phyloP scores from a whole-genome alignment of 2,797 vertebrate species.

The Micrastur ruficollis region DNA sequence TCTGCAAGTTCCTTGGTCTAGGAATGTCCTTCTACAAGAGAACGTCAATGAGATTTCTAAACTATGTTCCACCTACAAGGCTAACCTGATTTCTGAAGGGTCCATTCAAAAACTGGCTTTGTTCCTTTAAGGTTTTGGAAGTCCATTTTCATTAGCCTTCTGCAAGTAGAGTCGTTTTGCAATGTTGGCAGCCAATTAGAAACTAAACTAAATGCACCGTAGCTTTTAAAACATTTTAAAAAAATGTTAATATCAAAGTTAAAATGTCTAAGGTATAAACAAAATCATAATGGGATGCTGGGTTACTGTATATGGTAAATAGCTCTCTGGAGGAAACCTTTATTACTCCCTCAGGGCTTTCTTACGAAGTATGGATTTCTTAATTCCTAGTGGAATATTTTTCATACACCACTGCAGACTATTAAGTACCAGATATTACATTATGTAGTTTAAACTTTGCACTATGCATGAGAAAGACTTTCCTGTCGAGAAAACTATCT shows the following conservation, averaged over 20 bases:
- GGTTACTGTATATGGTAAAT: slow-evolving; percentile 67
- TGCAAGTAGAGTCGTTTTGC: neutral
- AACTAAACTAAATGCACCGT: slow-evolving; percentile 49
- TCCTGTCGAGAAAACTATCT: slow-evolving; percentile 58
- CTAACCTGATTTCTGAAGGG: neutral
- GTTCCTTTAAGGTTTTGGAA: neutral
- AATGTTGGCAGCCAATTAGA: slow-evolving; percentile 52
- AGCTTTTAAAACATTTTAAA: slow-evolving; percentile 40
- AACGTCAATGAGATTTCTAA: neutral
- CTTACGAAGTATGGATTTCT: slow-evolving; percentile 74
- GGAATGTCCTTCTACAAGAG: neutral
- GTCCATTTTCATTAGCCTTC: neutral
- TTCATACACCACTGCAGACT: slow-evolving; percentile 77
- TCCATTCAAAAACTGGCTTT: neutral
- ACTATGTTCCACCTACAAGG: neutral
- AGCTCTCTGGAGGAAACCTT: slow-evolving; percentile 73
- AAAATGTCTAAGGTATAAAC: slow-evolving; percentile 65
- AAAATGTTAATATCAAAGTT: slow-evolving; percentile 45
- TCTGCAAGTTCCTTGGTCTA: neutral
- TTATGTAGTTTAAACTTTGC: slow-evolving; percentile 75
- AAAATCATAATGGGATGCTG: slow-evolving; percentile 56
- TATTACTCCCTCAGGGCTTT: slow-evolving; percentile 75
- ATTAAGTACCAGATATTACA: slow-evolving; percentile 78
- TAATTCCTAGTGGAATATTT: slow-evolving; percentile 78
- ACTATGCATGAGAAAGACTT: slow-evolving; percentile 63